Evolutionary conservation across 2,888 invertebrate genomes (phyloP), one percentile per base, ranked within the genome.

Genomic region (Erebia ligea): DNA sequence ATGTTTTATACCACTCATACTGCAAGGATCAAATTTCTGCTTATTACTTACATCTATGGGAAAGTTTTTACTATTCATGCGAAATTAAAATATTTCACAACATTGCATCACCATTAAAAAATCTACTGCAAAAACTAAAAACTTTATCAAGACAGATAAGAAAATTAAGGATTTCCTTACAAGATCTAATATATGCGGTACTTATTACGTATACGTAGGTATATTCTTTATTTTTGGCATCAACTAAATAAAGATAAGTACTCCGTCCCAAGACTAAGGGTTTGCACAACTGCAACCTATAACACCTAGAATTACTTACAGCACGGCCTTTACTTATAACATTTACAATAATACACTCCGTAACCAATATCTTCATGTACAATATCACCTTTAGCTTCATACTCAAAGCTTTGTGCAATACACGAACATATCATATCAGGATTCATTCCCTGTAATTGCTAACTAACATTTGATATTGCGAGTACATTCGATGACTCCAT

Each of bases 401-500:
- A 54, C 34, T 52, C 34, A 52, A 57, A 40, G 21, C 40, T 56
- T 42, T 65, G 56, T 65, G 54, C 65, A 56, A 50, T 17, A 54
- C 70, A 52, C 40, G 17, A 57, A 50, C 42, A 65, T 52, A 69
- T 70, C 61, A 67, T 66, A 66, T 66, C 56, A 57, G 66, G 62
- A 54, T 69, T 68, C 64, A 63, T 59, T 65, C 65, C 59, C 59
- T 69, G 75, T 72, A 72, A 70, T 72, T 67, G 70, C 72, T 72
- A 68, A 73, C 69, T 67, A 70, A 73, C 74, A 72, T 73, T 74
- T 71, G 68, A 75, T 75, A 76, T 71, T 63, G 68, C 69, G 40
- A 69, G 74, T 71, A 69, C 76, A 73, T 70, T 68, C 71, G 68
- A 73, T 70, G 74, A 74, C 72, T 77, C 86, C 86, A 79, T 87